A percentile compares a stretch with the other conserved stretches of the same genome.
Evolutionary conservation across 2,113 vertebrate genomes (phyloP).

Genomic region (Actinemys pallida): DNA sequence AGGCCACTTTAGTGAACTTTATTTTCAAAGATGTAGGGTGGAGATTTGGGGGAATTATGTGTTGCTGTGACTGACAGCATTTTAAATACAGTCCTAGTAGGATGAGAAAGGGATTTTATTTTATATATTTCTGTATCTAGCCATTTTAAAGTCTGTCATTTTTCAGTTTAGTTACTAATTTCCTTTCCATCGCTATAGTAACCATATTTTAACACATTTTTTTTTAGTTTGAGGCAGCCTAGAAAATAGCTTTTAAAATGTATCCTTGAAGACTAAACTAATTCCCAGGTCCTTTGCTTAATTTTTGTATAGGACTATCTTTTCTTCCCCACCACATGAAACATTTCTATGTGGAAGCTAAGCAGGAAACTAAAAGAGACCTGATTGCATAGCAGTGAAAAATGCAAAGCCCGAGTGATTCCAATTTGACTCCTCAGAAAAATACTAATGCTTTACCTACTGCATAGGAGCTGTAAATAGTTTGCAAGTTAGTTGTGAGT

Average conservation of each 20-base stretch:
- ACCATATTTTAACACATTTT: neutral
- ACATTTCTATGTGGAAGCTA: neutral
- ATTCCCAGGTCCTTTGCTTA: neutral
- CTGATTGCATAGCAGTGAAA: neutral
- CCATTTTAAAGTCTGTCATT: neutral
- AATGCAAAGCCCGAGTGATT: neutral
- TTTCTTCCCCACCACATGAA: neutral
- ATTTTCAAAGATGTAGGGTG: neutral
- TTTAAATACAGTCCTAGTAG: neutral
- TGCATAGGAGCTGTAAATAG: neutral
- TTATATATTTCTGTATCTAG: neutral
- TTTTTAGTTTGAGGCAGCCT: neutral
- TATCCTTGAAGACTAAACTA: neutral
- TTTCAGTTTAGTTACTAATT: neutral
- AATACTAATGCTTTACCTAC: neutral
- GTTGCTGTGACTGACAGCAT: neutral
- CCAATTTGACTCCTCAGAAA: neutral
- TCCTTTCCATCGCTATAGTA: neutral
- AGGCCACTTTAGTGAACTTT: neutral
- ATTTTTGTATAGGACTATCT: neutral
- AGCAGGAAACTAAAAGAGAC: neutral
- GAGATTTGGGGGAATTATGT: neutral
- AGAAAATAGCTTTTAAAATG: neutral
- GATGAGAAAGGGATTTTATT: neutral
- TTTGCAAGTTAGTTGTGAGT: neutral